phyloP scores from a whole-genome alignment of 2,888 invertebrate species.

The Diachrysia chrysitis region DNA sequence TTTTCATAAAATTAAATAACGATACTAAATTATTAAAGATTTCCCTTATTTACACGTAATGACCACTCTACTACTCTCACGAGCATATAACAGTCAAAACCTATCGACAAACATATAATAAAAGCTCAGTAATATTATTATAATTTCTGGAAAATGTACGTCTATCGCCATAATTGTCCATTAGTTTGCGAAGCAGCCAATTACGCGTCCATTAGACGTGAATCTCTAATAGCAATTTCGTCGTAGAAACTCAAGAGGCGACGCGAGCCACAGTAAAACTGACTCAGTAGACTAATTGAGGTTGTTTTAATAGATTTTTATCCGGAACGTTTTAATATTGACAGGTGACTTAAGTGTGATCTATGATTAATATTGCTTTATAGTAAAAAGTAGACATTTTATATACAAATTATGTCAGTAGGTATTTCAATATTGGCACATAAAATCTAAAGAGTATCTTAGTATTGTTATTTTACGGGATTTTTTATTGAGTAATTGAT shows the following conservation, averaged over 20 bases:
- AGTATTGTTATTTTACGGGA: too few species aligned
- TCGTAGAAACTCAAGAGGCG: conserved; percentile 71
- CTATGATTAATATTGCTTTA: too few species aligned
- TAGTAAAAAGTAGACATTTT: too few species aligned
- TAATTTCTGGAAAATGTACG: conserved; percentile 75
- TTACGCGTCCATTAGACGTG: conserved; percentile 86
- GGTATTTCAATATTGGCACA: too few species aligned
- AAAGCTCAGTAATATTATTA: conserved; percentile 67
- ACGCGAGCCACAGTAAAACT: conserved; percentile 26
- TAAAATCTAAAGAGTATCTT: too few species aligned
- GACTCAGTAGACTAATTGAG: conserved; percentile 34
- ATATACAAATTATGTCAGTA: too few species aligned
- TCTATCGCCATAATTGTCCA: conserved; percentile 84
- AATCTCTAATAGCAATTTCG: conserved; percentile 86
- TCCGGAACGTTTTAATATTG: not conserved
- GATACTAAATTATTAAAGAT: not conserved
- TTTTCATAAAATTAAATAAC: too few species aligned
- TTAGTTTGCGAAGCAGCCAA: conserved; percentile 87
- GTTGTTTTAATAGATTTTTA: not conserved
- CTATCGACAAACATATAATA: conserved; percentile 44
- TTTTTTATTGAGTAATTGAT: too few species aligned
- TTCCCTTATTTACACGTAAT: not conserved
- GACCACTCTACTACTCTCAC: conserved; percentile 11
- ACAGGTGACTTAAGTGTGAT: too few species aligned
- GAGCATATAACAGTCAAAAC: conserved; percentile 12